phyloP scores from a whole-genome alignment of 2,797 vertebrate genomes.

The Poecilia velifera region DNA sequence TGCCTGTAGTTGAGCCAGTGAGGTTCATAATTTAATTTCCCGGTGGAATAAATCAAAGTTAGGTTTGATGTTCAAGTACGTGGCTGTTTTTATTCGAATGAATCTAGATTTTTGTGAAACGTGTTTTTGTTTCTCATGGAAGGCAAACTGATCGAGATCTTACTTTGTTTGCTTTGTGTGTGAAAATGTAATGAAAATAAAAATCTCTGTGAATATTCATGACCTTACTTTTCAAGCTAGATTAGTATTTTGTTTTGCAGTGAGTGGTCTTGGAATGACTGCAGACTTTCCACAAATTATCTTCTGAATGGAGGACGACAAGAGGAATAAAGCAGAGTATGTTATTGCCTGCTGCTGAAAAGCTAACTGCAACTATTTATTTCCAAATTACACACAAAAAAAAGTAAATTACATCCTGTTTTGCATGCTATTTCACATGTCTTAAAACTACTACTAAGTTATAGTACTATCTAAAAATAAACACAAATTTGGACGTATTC shows the following conservation, averaged over 20 bases:
- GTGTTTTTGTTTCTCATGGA: slow-evolving; percentile 7
- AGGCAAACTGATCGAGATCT: not conserved
- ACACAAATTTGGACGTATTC: not conserved
- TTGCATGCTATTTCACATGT: not conserved
- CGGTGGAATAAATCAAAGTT: slow-evolving; percentile 39
- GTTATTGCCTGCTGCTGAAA: not conserved
- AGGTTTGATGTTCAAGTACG: slow-evolving; percentile 53
- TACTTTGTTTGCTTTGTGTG: slow-evolving; percentile 29
- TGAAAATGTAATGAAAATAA: slow-evolving; percentile 36
- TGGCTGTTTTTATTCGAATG: slow-evolving; percentile 47
- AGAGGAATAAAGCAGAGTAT: not conserved
- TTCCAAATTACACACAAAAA: not conserved
- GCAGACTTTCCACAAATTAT: slow-evolving; percentile 1
- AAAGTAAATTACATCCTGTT: not conserved
- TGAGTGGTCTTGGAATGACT: slow-evolving; percentile 18
- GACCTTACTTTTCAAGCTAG: slow-evolving; percentile 20
- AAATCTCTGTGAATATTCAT: slow-evolving; percentile 56
- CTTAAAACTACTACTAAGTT: slow-evolving; percentile 5
- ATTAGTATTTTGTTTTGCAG: slow-evolving; percentile 41
- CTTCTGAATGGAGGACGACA: not conserved
- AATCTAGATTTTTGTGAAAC: slow-evolving; percentile 46
- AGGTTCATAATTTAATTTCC: slow-evolving; percentile 68
- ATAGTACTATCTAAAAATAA: not conserved
- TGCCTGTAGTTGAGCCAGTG: slow-evolving; percentile 22
- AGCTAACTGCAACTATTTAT: not conserved